Conservation (phyloP, 2,113 vertebrate genomes). For the Australoheros scitulus region DNA sequence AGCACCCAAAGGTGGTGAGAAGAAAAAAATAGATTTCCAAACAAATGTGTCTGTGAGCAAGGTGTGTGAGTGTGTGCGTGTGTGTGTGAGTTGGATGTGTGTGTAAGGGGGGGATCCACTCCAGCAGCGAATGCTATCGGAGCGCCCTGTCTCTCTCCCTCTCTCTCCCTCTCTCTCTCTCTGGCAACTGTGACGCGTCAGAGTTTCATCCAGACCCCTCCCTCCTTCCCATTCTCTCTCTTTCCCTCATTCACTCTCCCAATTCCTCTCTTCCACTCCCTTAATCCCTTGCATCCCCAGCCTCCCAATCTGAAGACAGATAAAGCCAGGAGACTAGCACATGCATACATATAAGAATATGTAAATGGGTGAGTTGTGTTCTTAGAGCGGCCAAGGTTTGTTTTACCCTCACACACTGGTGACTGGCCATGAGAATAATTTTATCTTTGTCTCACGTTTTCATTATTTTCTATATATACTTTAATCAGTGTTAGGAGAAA, state of each 20-base stretch:
- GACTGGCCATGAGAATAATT: background rate
- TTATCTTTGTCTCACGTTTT: background rate
- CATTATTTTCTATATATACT: background rate
- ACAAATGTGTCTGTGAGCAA: conserved; percentile 37
- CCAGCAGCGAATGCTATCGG: conserved; percentile 36
- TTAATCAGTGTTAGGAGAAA: background rate
- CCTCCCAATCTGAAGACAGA: conserved; percentile 53
- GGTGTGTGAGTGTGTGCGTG: conserved; percentile 23
- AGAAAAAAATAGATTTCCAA: conserved; percentile 40
- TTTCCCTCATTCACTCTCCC: conserved; percentile 48
- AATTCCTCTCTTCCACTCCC: conserved; percentile 45
- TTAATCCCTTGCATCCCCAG: conserved; percentile 58
- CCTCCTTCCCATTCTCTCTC: conserved; percentile 49
- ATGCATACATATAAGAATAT: background rate
- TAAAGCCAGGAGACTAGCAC: conserved; percentile 23
- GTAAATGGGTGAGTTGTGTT: background rate
- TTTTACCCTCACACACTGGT: background rate
- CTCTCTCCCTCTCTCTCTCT: conserved; percentile 39
- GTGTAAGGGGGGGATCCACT: conserved; percentile 63
- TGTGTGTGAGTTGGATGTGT: conserved; percentile 26
- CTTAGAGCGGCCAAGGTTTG: background rate
- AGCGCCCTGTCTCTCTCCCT: conserved; percentile 51
- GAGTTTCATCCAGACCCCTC: conserved; percentile 66
- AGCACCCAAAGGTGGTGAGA: conserved; percentile 36
- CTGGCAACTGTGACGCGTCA: conserved; percentile 64